Conservation (phyloP, 2,888 invertebrate species). For the Monoplex corrugatus region DNA sequence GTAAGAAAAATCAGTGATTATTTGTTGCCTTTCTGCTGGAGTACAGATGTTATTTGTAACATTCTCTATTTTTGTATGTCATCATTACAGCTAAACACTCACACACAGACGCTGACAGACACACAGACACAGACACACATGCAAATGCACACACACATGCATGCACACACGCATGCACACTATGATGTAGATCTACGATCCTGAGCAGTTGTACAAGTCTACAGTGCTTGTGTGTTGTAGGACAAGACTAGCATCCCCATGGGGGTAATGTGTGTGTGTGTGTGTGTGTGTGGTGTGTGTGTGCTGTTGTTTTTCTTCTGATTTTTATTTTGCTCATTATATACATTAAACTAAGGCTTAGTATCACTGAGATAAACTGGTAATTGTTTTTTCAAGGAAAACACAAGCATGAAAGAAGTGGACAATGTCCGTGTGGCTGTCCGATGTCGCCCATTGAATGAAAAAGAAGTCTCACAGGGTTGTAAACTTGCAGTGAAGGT, state of each 20-base stretch:
- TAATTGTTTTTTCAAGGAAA: conserved; percentile 62
- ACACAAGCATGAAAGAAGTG: conserved; percentile 65
- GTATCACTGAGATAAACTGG: neutral
- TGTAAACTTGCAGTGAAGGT: conserved; percentile 89
- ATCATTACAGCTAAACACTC: neutral
- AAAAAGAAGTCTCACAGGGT: conserved; percentile 89
- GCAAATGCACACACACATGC: neutral
- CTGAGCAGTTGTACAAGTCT: no score
- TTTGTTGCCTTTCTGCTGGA: neutral
- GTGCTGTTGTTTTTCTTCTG: no score
- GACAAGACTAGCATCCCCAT: no score
- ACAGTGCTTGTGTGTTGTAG: no score
- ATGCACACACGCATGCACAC: neutral
- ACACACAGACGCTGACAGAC: neutral
- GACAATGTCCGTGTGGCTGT: conserved; percentile 99
- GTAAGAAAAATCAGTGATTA: neutral
- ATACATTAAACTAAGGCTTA: neutral
- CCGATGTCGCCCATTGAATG: conserved; percentile 94
- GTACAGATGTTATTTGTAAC: no score
- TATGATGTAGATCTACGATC: neutral
- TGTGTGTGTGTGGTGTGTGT: no score
- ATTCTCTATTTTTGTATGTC: no score
- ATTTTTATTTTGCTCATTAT: neutral
- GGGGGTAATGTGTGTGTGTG: no score
- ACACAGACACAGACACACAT: neutral